These are phyloP conservation scores for Hassar affinis DNA, from an alignment of 2,113 vertebrate genomes.

Conservation along the genomic window DNA sequence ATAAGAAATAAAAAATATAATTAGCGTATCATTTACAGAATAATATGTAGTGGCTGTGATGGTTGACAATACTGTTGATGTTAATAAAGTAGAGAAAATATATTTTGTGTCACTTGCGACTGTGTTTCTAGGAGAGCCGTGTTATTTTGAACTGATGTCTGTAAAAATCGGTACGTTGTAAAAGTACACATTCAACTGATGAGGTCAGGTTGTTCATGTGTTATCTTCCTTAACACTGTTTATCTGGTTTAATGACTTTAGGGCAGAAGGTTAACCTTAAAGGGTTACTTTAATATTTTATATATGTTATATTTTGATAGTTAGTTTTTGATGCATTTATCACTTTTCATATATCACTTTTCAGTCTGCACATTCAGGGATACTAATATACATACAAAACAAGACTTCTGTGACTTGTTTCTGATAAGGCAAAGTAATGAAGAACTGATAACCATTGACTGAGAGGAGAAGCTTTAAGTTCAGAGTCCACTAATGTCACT, in stretches of 20 bases:
- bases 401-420: not conserved
- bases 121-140: not conserved
- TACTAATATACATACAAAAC: not conserved
- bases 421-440: conserved; percentile 20
- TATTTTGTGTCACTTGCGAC: not conserved
- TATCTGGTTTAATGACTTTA: conserved; percentile 13
- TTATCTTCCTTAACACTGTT: conserved; percentile 4
- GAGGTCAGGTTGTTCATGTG: not conserved
- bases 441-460: conserved; percentile 29
- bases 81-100: conserved; percentile 25
- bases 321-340: not conserved
- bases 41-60: not conserved
- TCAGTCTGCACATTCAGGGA: not conserved
- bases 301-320: not conserved
- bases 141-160: conserved; percentile 6
- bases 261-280: not conserved
- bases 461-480: conserved; percentile 13
- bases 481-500: conserved; percentile 14
- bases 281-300: not conserved
- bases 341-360: not conserved
- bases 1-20: conserved; percentile 9
- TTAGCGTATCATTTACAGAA: not conserved
- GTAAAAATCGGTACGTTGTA: not conserved
- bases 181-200: not conserved
- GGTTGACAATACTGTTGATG: not conserved